phyloP scores from a whole-genome alignment of 2,113 vertebrate genomes.

The Gallinago paraguaiae region DNA sequence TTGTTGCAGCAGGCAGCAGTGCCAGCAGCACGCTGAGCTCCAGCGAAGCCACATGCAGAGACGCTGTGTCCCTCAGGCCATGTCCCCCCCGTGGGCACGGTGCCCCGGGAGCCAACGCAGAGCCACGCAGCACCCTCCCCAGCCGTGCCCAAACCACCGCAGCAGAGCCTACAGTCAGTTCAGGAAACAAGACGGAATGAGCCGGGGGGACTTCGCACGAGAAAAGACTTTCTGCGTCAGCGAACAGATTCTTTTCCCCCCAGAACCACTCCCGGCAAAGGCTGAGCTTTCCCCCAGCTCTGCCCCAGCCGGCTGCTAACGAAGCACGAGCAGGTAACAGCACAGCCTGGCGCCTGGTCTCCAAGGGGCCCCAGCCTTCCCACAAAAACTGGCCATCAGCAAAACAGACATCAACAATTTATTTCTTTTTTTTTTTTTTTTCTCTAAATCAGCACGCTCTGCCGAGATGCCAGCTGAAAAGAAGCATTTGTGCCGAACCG shows the following conservation, averaged over 20 bases:
- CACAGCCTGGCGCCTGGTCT: not conserved
- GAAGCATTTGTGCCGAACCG: not conserved
- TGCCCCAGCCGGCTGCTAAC: conserved; percentile 6
- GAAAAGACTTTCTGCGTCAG: conserved; percentile 33
- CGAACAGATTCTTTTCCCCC: conserved; percentile 25
- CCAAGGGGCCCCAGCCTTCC: not conserved
- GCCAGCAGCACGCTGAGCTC: not conserved
- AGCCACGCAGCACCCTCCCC: not conserved
- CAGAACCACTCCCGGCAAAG: conserved; percentile 29
- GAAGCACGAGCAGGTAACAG: not conserved
- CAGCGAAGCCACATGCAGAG: accelerated
- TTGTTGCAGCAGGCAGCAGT: accelerated
- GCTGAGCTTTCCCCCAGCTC: not conserved
- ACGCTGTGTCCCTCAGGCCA: accelerated
- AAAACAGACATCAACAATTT: not conserved
- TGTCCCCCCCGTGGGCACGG: accelerated
- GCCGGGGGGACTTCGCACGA: not conserved
- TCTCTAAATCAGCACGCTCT: not conserved
- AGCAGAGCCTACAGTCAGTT: not conserved
- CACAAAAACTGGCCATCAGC: conserved; percentile 12
- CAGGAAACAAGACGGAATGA: not conserved
- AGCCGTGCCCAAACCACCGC: not conserved
- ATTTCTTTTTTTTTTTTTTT: not conserved
- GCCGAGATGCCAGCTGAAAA: not conserved
- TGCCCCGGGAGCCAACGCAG: accelerated